A percentile compares a stretch with the other conserved stretches of the same genome.
These are phyloP conservation scores for Drosophila tsacasi DNA, from an alignment of 1,140 invertebrate genomes.

Conservation along the genomic window DNA sequence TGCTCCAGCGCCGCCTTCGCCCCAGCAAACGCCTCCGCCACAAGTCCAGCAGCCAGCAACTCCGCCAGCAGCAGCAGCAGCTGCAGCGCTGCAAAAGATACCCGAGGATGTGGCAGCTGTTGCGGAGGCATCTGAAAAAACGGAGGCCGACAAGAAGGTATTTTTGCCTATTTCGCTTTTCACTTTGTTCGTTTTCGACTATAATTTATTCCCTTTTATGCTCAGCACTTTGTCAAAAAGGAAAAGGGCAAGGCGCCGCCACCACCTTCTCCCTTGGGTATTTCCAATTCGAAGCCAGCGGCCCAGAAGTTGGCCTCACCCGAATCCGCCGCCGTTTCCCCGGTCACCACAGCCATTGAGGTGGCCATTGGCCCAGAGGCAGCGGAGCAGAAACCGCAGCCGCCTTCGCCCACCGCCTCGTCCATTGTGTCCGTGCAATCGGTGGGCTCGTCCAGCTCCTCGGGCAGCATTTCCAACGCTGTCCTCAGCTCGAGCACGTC, in stretches of 20 bases:
- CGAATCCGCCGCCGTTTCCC: constrained; percentile 9
- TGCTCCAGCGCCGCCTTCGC: constrained; percentile 69
- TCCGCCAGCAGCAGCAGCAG: constrained; percentile 29
- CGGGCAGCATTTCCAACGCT: constrained; percentile 59
- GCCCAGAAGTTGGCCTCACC: constrained; percentile 32
- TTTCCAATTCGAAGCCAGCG: constrained; percentile 33
- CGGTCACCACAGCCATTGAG: constrained; percentile 75
- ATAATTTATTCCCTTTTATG: background rate
- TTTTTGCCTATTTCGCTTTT: background rate
- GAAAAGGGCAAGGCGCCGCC: constrained; percentile 91
- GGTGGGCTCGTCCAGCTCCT: constrained; percentile 61
- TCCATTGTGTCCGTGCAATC: constrained; percentile 81
- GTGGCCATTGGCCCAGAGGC: constrained; percentile 74
- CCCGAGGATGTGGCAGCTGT: constrained; percentile 51
- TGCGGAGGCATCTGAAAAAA: constrained; percentile 11
- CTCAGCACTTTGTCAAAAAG: constrained; percentile 86
- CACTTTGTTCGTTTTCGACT: background rate
- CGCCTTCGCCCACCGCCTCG: constrained; percentile 86
- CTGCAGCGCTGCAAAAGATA: constrained; percentile 58
- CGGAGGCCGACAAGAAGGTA: constrained; percentile 68
- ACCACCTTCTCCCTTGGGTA: constrained; percentile 85
- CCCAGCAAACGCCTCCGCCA: constrained; percentile 43
- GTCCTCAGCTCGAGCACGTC: constrained; percentile 76
- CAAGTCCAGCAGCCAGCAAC: constrained; percentile 44
- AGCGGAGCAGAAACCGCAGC: constrained; percentile 74